Evolutionary conservation across 2,113 vertebrate genomes (phyloP).

Genomic region (Fregata magnificens): DNA sequence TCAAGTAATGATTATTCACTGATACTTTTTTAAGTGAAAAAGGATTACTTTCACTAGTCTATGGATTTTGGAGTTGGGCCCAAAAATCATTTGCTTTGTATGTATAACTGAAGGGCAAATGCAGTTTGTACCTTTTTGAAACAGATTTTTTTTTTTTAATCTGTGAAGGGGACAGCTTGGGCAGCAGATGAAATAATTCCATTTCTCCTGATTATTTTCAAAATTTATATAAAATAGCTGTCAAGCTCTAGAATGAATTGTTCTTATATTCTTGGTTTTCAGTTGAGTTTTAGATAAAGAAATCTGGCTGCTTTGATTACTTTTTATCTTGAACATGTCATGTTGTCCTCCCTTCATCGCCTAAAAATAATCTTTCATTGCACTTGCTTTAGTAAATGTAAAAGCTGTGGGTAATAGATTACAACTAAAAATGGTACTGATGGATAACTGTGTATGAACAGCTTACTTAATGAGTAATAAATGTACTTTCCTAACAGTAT

Average conservation of each 20-base stretch:
- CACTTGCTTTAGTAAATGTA: conserved; percentile 25
- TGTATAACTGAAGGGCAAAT: not conserved
- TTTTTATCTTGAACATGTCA: conserved; percentile 19
- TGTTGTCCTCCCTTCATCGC: not conserved
- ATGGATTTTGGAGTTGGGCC: not conserved
- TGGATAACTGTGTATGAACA: not conserved
- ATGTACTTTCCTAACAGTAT: not conserved
- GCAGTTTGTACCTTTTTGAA: not conserved
- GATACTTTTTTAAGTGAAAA: not conserved
- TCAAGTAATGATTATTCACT: not conserved
- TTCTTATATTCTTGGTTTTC: not conserved
- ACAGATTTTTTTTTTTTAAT: not conserved
- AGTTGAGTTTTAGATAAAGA: conserved; percentile 3
- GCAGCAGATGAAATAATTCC: not conserved
- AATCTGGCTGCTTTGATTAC: not conserved
- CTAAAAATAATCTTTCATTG: conserved; percentile 3
- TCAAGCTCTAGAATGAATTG: not conserved
- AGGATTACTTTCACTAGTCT: not conserved
- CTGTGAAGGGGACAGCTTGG: not conserved
- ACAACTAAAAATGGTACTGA: not conserved
- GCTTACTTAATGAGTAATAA: not conserved
- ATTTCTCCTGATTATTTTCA: conserved; percentile 3
- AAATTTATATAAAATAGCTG: not conserved
- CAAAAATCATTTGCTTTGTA: not conserved
- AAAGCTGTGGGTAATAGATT: conserved; percentile 19